A percentile compares a stretch with the other conserved stretches of the same genome.
Conservation (phyloP, 2,797 vertebrate genomes). For the Carduelis carduelis region DNA sequence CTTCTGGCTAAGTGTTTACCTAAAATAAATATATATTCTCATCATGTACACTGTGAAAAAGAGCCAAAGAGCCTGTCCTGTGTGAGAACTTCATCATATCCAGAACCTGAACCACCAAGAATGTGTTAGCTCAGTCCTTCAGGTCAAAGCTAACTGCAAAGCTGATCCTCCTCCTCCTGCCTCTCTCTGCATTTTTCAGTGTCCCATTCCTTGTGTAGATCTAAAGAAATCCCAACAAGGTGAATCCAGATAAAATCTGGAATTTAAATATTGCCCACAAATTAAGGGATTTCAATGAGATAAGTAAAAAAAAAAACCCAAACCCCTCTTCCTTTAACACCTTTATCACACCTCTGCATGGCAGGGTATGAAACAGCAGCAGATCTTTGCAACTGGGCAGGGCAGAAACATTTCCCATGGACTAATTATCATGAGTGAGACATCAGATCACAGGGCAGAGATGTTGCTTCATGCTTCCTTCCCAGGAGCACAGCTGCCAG, state of each 20-base stretch:
- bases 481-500: background rate
- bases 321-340: background rate
- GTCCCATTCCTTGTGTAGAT: background rate
- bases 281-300: background rate
- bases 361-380: background rate
- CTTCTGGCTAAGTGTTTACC: constrained; percentile 59
- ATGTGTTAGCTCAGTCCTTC: background rate
- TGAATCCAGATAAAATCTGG: background rate
- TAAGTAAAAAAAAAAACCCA: background rate
- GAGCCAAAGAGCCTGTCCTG: background rate
- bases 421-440: background rate
- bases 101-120: background rate
- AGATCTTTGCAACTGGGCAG: background rate
- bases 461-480: background rate
- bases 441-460: background rate
- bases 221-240: background rate
- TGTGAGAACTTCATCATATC: background rate
- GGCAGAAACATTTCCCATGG: background rate
- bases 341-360: background rate
- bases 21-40: constrained; percentile 49
- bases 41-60: background rate
- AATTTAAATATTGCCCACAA: background rate
- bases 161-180: background rate
- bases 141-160: background rate
- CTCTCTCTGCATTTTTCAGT: background rate